These are phyloP conservation scores for Cydia strobilella DNA, from an alignment of 1,140 invertebrate genomes.

Conservation along the genomic window DNA sequence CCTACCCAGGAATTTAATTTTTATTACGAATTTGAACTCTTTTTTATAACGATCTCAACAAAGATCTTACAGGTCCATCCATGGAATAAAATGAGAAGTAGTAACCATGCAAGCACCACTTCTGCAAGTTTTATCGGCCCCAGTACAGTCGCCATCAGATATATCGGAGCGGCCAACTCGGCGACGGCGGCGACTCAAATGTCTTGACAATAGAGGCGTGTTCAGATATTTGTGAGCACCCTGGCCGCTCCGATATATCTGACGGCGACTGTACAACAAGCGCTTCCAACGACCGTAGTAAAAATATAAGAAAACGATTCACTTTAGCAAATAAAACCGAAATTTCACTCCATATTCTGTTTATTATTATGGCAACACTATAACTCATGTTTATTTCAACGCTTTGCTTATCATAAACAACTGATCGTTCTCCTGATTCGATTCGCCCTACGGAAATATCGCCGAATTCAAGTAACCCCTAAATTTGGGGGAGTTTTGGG, in stretches of 20 bases:
- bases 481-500: conserved; percentile 14
- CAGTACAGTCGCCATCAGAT: too few species aligned
- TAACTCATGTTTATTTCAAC: conserved; percentile 29
- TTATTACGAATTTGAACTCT: too few species aligned
- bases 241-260: too few species aligned
- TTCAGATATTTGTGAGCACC: too few species aligned
- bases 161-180: too few species aligned
- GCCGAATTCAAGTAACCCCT: background rate
- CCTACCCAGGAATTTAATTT: too few species aligned
- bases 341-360: conserved; percentile 17
- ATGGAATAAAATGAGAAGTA: too few species aligned
- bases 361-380: conserved; percentile 29
- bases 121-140: background rate
- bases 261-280: background rate
- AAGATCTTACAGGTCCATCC: too few species aligned
- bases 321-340: background rate
- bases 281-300: background rate
- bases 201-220: too few species aligned
- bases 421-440: conserved; percentile 29
- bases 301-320: conserved; percentile 13
- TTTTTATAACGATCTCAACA: too few species aligned
- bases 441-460: conserved; percentile 21
- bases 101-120: background rate
- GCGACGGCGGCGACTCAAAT: too few species aligned
- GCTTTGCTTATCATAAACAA: conserved; percentile 29